These are phyloP conservation scores for Noctua comes DNA, from an alignment of 2,888 invertebrate species.

Conservation along the genomic window DNA sequence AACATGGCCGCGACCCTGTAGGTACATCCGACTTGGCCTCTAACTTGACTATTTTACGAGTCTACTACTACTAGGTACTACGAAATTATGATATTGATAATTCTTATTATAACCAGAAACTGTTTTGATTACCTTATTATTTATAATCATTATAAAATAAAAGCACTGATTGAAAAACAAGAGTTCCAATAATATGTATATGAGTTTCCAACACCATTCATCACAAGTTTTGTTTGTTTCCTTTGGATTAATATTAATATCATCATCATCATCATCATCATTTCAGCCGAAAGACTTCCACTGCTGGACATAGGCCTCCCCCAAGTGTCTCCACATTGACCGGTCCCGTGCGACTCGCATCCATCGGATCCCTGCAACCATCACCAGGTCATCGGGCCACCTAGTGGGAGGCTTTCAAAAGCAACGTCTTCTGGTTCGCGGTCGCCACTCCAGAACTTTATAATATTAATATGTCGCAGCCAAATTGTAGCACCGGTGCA, in stretches of 20 bases:
- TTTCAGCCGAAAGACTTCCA: too few species aligned
- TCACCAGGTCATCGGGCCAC: too few species aligned
- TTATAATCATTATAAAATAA: constrained; percentile 6
- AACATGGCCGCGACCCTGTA: background rate
- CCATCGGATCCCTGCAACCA: too few species aligned
- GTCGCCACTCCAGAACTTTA: too few species aligned
- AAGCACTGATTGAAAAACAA: background rate
- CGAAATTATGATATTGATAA: background rate
- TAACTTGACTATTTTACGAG: background rate
- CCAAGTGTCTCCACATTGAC: too few species aligned
- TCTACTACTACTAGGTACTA: background rate
- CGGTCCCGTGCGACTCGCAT: too few species aligned
- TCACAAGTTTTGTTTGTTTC: background rate
- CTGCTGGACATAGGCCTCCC: too few species aligned
- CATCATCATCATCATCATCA: too few species aligned
- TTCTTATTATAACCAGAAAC: background rate
- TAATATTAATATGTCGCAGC: background rate
- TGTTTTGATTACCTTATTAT: background rate
- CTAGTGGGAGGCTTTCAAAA: too few species aligned
- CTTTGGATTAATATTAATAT: background rate
- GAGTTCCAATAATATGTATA: background rate
- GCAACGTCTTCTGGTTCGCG: too few species aligned
- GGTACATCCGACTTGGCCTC: background rate
- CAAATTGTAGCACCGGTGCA: too few species aligned
- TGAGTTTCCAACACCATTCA: background rate